phyloP scores from a whole-genome alignment of 2,113 vertebrate genomes.

The Oryzias celebensis region DNA sequence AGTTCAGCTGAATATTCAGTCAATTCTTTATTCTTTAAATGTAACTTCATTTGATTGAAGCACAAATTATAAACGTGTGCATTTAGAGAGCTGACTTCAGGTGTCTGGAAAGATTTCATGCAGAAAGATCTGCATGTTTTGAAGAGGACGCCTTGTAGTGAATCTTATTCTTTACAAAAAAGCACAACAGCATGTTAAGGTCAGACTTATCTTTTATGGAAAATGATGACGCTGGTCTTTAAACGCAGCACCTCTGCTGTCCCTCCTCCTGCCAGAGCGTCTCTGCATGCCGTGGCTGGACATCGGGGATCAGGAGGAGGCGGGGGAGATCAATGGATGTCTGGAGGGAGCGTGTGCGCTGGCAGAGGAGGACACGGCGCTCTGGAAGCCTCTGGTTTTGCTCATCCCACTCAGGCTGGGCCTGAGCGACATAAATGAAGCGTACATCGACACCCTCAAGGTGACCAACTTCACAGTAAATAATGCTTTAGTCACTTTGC shows the following conservation, averaged over 20 bases:
- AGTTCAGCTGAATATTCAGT: too few species aligned
- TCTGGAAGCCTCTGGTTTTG: conserved; percentile 92
- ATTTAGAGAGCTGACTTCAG: too few species aligned
- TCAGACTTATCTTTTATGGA: too few species aligned
- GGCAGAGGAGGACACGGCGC: conserved; percentile 66
- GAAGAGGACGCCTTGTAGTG: too few species aligned
- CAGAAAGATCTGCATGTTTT: too few species aligned
- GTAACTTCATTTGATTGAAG: too few species aligned
- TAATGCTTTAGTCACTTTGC: not conserved
- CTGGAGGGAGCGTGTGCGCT: conserved; percentile 80
- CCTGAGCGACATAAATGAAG: conserved; percentile 95
- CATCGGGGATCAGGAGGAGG: conserved; percentile 57
- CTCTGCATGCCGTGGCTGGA: conserved; percentile 82
- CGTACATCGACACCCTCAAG: conserved; percentile 96
- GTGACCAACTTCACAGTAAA: conserved; percentile 57
- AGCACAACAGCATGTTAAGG: too few species aligned
- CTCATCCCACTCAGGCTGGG: conserved; percentile 96
- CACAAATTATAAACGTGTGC: too few species aligned
- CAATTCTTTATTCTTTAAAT: too few species aligned
- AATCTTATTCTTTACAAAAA: too few species aligned
- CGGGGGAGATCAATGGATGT: conserved; percentile 71
- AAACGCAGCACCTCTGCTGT: not conserved
- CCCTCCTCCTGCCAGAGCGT: conserved; percentile 75
- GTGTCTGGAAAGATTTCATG: too few species aligned
- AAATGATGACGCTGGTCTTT: not conserved